Evolutionary conservation across 2,888 invertebrate species (phyloP).

Genomic region (Blastobasis lacticolella): DNA sequence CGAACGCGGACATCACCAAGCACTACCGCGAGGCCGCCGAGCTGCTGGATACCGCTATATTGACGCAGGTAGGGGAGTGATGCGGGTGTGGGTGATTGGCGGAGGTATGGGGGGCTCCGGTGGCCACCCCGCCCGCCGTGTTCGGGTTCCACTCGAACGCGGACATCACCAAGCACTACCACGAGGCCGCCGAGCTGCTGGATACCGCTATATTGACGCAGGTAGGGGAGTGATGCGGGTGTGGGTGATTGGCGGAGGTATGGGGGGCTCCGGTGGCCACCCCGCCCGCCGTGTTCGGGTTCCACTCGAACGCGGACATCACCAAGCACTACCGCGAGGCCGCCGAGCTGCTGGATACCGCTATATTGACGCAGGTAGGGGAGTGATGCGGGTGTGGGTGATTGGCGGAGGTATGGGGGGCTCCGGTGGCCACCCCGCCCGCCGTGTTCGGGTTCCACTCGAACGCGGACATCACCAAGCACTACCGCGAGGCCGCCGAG

Average conservation of each 20-base stretch:
- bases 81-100: too few relatives aligned
- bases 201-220: conserved; percentile 84
- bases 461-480: conserved; percentile 94
- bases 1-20: conserved; percentile 94
- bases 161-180: conserved; percentile 92
- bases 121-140: conserved; percentile 85
- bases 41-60: conserved; percentile 80
- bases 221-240: conserved; percentile 51
- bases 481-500: conserved; percentile 88
- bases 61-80: conserved; percentile 79
- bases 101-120: conserved; percentile 53
- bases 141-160: conserved; percentile 96
- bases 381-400: too few relatives aligned
- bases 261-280: conserved; percentile 77
- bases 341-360: conserved; percentile 81
- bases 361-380: conserved; percentile 83
- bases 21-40: conserved; percentile 90
- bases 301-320: conserved; percentile 94
- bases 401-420: too few relatives aligned
- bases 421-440: conserved; percentile 84
- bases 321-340: conserved; percentile 94
- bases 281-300: conserved; percentile 90
- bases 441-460: conserved; percentile 93
- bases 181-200: conserved; percentile 86
- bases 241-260: too few relatives aligned